phyloP scores from a whole-genome alignment of 1,140 invertebrate genomes.

The Sesamia nonagrioides region DNA sequence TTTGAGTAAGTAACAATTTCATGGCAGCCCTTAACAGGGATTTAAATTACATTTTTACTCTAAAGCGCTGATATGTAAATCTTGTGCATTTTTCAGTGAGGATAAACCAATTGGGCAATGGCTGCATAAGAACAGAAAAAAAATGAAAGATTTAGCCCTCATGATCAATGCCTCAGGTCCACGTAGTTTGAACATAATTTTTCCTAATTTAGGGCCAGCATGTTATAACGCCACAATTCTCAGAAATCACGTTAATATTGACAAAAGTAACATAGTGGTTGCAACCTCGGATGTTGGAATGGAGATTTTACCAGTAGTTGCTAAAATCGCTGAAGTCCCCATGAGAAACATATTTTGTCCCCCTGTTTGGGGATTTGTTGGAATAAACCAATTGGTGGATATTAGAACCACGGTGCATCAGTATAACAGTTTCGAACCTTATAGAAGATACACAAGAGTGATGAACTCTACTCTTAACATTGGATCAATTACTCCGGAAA shows the following conservation, averaged over 20 bases:
- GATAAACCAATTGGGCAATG: slow-evolving; percentile 72
- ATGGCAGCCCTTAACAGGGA: too few species aligned
- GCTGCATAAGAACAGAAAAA: slow-evolving; percentile 71
- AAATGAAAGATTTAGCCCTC: slow-evolving; percentile 72
- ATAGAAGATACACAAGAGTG: slow-evolving; percentile 76
- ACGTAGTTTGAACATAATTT: slow-evolving; percentile 75
- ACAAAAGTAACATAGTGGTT: slow-evolving; percentile 83
- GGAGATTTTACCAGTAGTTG: slow-evolving; percentile 68
- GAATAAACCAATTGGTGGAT: slow-evolving; percentile 86
- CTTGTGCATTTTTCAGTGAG: slow-evolving; percentile 58
- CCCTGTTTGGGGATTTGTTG: slow-evolving; percentile 88
- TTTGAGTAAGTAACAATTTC: slow-evolving; percentile 66
- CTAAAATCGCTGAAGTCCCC: slow-evolving; percentile 78
- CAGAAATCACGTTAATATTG: slow-evolving; percentile 71
- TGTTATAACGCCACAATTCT: slow-evolving; percentile 86
- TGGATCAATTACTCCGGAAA: slow-evolving; percentile 80
- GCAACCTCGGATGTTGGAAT: slow-evolving; percentile 85
- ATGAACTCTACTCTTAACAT: slow-evolving; percentile 78
- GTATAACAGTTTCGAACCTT: slow-evolving; percentile 81
- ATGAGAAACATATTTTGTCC: slow-evolving; percentile 84
- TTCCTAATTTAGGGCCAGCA: slow-evolving; percentile 84
- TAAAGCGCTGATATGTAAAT: too few species aligned
- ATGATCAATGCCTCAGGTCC: slow-evolving; percentile 83
- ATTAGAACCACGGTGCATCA: slow-evolving; percentile 81
- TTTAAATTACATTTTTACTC: not conserved